These are phyloP conservation scores for Falco cherrug DNA, from an alignment of 2,797 vertebrate species.

Conservation along the genomic window DNA sequence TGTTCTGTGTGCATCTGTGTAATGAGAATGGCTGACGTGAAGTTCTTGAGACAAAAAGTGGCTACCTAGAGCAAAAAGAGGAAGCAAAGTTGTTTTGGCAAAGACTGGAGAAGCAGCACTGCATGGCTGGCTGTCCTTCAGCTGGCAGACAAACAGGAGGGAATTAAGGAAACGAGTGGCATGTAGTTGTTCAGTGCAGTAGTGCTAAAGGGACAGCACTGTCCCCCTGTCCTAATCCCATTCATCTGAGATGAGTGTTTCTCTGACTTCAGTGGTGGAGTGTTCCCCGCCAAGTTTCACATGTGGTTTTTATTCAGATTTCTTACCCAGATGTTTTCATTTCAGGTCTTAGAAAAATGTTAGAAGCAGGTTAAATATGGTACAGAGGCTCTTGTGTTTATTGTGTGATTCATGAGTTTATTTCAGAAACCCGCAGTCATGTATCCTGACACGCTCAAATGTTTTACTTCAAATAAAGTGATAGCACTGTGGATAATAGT, in stretches of 20 bases:
- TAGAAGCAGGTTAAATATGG: slow-evolving; percentile 47
- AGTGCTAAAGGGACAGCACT: neutral
- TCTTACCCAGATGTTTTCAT: slow-evolving; percentile 58
- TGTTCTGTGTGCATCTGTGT: fast-evolving
- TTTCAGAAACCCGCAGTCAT: slow-evolving; percentile 52
- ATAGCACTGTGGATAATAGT: slow-evolving; percentile 1
- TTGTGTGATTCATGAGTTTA: slow-evolving; percentile 54
- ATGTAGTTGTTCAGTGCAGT: neutral
- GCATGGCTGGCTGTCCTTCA: neutral
- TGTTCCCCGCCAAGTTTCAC: neutral
- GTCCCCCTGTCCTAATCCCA: neutral
- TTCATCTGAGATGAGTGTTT: neutral
- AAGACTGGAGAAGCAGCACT: neutral
- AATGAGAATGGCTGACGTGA: neutral
- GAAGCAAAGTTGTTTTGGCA: neutral
- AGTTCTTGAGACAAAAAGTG: neutral
- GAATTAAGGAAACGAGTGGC: neutral
- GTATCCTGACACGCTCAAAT: slow-evolving; percentile 17
- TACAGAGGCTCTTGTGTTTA: slow-evolving; percentile 64
- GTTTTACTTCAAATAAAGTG: slow-evolving; percentile 44
- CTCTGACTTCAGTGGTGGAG: neutral
- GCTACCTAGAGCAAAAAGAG: neutral
- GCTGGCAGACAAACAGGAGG: neutral
- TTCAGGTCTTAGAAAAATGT: slow-evolving; percentile 42
- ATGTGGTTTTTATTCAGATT: slow-evolving; percentile 37